These are phyloP conservation scores for Lasiommata megera DNA, from an alignment of 2,888 invertebrate species.

Conservation along the genomic window DNA sequence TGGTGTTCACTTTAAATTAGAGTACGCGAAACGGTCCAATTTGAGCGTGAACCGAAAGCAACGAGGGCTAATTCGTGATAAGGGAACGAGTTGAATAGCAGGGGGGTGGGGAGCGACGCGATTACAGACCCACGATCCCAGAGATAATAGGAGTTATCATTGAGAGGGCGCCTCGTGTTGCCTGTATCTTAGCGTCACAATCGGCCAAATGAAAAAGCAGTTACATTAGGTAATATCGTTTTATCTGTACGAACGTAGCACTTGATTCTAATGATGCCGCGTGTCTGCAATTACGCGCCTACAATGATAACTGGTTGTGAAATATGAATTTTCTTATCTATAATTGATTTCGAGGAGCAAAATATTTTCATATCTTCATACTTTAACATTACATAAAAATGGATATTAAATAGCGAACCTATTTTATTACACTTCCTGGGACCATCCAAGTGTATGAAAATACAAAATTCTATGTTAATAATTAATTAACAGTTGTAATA, in stretches of 20 bases:
- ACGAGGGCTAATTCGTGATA: conserved; percentile 71
- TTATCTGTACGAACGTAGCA: too few relatives aligned
- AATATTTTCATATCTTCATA: too few relatives aligned
- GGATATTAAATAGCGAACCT: too few relatives aligned
- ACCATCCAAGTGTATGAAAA: too few relatives aligned
- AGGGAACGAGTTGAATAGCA: conserved; percentile 67
- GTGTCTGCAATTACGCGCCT: too few relatives aligned
- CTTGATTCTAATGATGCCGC: neutral
- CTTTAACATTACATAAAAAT: too few relatives aligned
- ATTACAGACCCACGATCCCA: conserved; percentile 43
- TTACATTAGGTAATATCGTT: neutral
- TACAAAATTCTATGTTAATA: too few relatives aligned
- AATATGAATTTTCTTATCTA: too few relatives aligned
- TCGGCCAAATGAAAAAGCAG: conserved; percentile 10
- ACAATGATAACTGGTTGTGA: too few relatives aligned
- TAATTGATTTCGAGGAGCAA: too few relatives aligned
- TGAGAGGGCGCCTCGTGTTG: conserved; percentile 39
- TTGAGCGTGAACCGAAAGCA: conserved; percentile 68
- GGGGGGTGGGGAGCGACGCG: conserved; percentile 62
- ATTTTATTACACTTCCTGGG: too few relatives aligned
- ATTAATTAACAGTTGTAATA: too few relatives aligned
- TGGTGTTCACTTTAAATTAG: conserved; percentile 64
- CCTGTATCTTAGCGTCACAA: conserved; percentile 19
- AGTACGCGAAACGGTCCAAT: conserved; percentile 65
- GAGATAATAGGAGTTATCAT: conserved; percentile 59